Base-by-base conservation (phyloP, 2,888 invertebrate species). In the Zonitis immaculata region DNA sequence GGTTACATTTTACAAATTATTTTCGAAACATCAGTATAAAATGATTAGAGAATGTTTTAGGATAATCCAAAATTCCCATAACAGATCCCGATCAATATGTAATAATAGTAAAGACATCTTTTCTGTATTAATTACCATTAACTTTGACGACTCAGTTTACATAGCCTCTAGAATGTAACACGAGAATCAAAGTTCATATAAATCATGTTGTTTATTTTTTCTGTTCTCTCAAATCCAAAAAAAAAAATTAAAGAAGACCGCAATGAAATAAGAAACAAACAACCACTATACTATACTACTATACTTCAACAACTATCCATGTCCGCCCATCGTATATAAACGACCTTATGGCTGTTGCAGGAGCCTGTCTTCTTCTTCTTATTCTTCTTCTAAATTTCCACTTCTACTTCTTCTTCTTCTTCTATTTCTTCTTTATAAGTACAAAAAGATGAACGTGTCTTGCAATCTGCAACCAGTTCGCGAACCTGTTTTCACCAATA, bases 401-500 rank as follows among this genome's bases (percentile, higher is more conserved):
- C 44, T 25, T 44, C 22, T 25, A 9, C 22, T 27, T 16, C 25
- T 44, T 27, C 44, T 32, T 47, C 44, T 42, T 49, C 49, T 49
- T 48, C 12, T 47, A 26, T 27, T 39, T 49, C n/a, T 30, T 11
- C 27, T 27, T 32, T 14, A 9, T 35, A 3, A 18, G 18, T 39
- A 11, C 20, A 16, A 35, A 35, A 35, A 9, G 35, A 35, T 35
- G 4, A 35, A 16, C 47, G 49, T 54, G 49, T 47, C 50, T 47
- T 50, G 49, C 50, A 50, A 51, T 39, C 44, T n/a, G n/a, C n/a
- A 44, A 44, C 44, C 44, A 28, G 44, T 57, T 46, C 47, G 54
- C 57, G 54, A 57, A 60, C 60, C 58, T 58, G 60, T 60, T 60
- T 55, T 54, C 53, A 51, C 56, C 59, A 60, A 60, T 66, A 63